These are phyloP conservation scores for Conus betulinus DNA, from an alignment of 1,140 invertebrate genomes.

Conservation along the genomic window DNA sequence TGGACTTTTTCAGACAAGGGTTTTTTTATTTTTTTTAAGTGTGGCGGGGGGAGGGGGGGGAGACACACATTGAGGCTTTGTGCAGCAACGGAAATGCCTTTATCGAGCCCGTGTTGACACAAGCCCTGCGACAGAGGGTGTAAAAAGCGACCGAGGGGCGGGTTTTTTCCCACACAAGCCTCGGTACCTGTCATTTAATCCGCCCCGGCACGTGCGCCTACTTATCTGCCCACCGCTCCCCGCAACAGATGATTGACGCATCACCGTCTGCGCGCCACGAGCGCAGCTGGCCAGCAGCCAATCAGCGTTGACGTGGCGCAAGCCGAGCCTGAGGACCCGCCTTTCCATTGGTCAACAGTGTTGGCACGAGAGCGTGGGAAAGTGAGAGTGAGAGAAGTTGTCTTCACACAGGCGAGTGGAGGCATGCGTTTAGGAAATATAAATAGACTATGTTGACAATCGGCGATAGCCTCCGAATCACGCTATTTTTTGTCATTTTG, in stretches of 20 bases:
- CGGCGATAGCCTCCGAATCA: neutral
- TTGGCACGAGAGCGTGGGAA: conserved; percentile 62
- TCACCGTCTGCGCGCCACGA: conserved; percentile 41
- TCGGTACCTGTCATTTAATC: conserved; percentile 48
- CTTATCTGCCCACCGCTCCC: conserved; percentile 55
- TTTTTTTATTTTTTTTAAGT: too few relatives aligned
- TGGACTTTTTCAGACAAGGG: too few relatives aligned
- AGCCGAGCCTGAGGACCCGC: conserved; percentile 38
- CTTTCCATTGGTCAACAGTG: conserved; percentile 52
- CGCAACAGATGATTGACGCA: conserved; percentile 54
- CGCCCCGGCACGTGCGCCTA: conserved; percentile 55
- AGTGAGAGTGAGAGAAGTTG: conserved; percentile 43
- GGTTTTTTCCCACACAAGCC: conserved; percentile 63
- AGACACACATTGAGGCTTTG: conserved; percentile 33
- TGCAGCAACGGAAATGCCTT: conserved; percentile 48
- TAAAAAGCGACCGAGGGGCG: conserved; percentile 47
- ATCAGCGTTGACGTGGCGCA: conserved; percentile 52
- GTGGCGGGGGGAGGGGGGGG: too few relatives aligned
- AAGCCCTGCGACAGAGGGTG: conserved; percentile 45
- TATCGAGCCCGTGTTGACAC: conserved; percentile 59
- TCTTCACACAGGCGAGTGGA: conserved; percentile 50
- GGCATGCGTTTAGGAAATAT: conserved; percentile 51
- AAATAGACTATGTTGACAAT: conserved; percentile 44
- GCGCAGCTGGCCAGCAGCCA: conserved; percentile 48
- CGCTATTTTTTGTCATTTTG: neutral